Conservation (phyloP, 2,797 vertebrate species). For the Siniperca undulata region DNA sequence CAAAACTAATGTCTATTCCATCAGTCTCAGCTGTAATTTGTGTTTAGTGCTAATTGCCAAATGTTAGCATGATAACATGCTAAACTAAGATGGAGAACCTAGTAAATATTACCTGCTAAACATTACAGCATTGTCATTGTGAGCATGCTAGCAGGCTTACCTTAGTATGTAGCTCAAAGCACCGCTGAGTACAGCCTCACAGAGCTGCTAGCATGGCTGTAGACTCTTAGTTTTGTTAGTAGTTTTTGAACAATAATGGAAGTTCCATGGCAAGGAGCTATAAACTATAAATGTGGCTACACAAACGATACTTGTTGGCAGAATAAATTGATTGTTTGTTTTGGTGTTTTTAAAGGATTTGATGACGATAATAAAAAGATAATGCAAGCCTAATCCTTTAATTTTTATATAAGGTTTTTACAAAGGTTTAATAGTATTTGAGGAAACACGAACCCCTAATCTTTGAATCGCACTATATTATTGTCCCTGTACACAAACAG, state of each 20-base stretch:
- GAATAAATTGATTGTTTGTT: not conserved
- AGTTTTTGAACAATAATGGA: not conserved
- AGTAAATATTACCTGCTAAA: no score
- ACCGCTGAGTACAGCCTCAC: not conserved
- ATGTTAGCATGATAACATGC: not conserved
- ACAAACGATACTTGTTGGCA: not conserved
- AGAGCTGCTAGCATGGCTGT: not conserved
- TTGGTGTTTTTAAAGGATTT: not conserved
- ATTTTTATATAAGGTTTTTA: not conserved
- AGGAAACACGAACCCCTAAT: not conserved
- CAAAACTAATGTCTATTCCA: not conserved
- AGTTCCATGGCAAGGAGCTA: not conserved
- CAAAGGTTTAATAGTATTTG: not conserved
- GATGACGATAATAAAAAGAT: conserved; percentile 1
- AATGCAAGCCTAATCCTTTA: not conserved
- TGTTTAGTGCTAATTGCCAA: not conserved
- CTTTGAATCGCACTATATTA: not conserved
- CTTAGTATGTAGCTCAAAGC: not conserved
- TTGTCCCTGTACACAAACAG: not conserved
- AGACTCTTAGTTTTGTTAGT: not conserved
- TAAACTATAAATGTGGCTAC: not conserved
- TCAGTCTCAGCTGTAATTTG: not conserved
- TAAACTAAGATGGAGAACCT: not conserved
- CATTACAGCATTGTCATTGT: not conserved
- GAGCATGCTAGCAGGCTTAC: not conserved